A percentile compares a stretch with the other conserved stretches of the same genome.
These are phyloP conservation scores for Eristalis pertinax DNA, from an alignment of 2,888 invertebrate genomes.

Conservation along the genomic window DNA sequence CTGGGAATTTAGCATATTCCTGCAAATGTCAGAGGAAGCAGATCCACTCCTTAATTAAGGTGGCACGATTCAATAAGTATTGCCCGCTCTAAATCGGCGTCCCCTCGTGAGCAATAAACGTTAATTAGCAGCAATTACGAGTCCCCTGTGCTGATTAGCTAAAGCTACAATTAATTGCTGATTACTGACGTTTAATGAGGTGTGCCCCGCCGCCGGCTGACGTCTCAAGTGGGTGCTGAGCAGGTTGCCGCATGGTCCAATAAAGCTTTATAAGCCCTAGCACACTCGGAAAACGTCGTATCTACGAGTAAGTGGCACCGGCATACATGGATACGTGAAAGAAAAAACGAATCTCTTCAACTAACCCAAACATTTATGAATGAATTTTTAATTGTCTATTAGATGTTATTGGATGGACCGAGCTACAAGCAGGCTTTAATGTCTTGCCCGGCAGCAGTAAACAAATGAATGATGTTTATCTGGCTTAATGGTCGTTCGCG, in stretches of 20 bases:
- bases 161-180: constrained; percentile 11
- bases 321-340: neutral
- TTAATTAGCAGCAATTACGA: constrained; percentile 17
- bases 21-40: neutral
- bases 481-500: neutral
- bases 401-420: neutral
- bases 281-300: neutral
- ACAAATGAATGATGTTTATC: neutral
- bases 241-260: neutral
- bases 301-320: neutral
- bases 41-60: neutral
- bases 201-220: neutral
- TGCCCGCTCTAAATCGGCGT: neutral
- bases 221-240: constrained; percentile 6
- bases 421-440: neutral
- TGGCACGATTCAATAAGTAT: neutral
- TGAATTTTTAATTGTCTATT: neutral
- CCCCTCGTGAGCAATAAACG: constrained; percentile 3
- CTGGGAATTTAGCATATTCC: neutral
- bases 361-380: neutral
- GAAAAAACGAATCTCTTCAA: neutral
- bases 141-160: neutral
- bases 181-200: constrained; percentile 5
- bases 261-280: neutral
- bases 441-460: neutral